Conservation (phyloP, 2,113 vertebrate species). For the Abramis brama region DNA sequence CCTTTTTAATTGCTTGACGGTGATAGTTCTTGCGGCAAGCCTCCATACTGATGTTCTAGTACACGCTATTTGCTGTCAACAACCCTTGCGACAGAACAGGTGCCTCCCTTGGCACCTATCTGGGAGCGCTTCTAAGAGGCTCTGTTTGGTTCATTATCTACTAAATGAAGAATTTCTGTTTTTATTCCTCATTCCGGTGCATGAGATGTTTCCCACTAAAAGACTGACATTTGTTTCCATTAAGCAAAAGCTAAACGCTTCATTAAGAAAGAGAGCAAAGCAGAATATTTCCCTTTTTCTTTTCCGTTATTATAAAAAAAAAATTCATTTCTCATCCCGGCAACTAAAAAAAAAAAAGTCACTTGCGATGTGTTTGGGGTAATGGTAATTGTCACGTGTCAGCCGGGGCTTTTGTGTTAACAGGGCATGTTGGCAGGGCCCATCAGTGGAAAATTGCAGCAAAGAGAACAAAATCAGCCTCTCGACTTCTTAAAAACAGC, state of each 20-base stretch:
- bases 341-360: slow-evolving; percentile 53
- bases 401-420: slow-evolving; percentile 71
- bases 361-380: slow-evolving; percentile 68
- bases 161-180: slow-evolving; percentile 44
- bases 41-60: slow-evolving; percentile 23
- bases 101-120: slow-evolving; percentile 24
- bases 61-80: slow-evolving; percentile 22
- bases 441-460: slow-evolving; percentile 76
- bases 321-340: slow-evolving; percentile 28
- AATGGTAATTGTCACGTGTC: slow-evolving; percentile 75
- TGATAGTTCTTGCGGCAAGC: slow-evolving; percentile 9
- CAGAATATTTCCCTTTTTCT: slow-evolving; percentile 37
- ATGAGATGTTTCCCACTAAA: slow-evolving; percentile 46
- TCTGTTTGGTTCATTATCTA: slow-evolving; percentile 40
- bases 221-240: slow-evolving; percentile 58
- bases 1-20: not conserved
- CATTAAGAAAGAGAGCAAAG: slow-evolving; percentile 52
- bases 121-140: not conserved
- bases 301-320: not conserved
- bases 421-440: slow-evolving; percentile 69
- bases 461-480: slow-evolving; percentile 69
- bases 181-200: slow-evolving; percentile 47
- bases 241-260: slow-evolving; percentile 53
- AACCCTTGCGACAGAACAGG: slow-evolving; percentile 19
- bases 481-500: slow-evolving; percentile 71